These are phyloP conservation scores for Tolypeutes matacus DNA, from an alignment of 2,797 vertebrate species.

Conservation along the genomic window DNA sequence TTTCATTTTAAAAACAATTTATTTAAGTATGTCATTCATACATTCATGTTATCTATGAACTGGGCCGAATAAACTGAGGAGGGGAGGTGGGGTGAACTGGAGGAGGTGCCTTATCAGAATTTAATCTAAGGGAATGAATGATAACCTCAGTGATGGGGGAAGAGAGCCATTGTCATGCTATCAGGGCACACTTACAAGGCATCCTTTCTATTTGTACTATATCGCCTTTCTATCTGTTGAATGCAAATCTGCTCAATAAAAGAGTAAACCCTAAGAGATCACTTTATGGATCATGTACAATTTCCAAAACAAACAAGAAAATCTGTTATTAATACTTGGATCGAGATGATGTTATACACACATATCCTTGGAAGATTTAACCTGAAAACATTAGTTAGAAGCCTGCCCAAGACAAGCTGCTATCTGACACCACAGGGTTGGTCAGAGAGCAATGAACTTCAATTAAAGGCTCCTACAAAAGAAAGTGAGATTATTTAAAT, in stretches of 20 bases:
- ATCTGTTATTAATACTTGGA: neutral
- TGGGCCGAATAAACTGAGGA: constrained; percentile 29
- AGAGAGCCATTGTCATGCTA: constrained; percentile 38
- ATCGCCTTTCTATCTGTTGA: constrained; percentile 63
- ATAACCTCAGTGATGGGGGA: constrained; percentile 49
- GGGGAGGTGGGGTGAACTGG: neutral
- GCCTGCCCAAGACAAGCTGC: constrained; percentile 83
- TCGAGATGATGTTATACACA: neutral
- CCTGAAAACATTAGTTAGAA: constrained; percentile 67
- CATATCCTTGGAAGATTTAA: neutral
- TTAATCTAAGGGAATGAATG: constrained; percentile 64
- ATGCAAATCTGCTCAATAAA: constrained; percentile 66
- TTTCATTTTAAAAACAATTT: too few relatives aligned
- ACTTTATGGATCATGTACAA: constrained; percentile 19
- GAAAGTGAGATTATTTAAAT: constrained; percentile 72
- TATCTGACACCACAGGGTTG: constrained; percentile 84
- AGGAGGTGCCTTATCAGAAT: constrained; percentile 48
- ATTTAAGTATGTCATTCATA: too few relatives aligned
- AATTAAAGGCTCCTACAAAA: constrained; percentile 79
- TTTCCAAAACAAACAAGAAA: constrained; percentile 51
- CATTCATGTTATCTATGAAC: constrained; percentile 2
- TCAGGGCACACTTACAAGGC: neutral
- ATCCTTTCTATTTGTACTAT: neutral
- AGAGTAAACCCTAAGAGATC: neutral
- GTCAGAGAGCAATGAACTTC: constrained; percentile 78